Evolutionary conservation across 2,888 invertebrate genomes (phyloP).

Genomic region (Amorpha juglandis): DNA sequence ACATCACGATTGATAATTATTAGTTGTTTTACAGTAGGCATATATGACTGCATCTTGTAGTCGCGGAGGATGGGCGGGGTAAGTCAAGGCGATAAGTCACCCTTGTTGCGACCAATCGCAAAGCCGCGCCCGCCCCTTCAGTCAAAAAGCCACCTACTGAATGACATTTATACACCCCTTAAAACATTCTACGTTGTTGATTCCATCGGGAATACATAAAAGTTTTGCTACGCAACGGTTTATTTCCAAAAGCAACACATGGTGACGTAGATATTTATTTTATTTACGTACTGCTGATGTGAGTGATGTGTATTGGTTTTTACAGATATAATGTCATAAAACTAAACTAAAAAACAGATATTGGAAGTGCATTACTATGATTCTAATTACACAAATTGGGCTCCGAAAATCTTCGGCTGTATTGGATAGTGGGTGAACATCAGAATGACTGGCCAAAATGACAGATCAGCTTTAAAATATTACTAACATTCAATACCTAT

Average conservation of each 20-base stretch:
- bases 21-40: not conserved
- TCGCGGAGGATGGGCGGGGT: conserved; percentile 68
- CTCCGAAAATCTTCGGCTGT: too few relatives aligned
- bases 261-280: not conserved
- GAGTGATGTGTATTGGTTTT: not conserved
- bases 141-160: conserved; percentile 79
- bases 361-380: too few relatives aligned
- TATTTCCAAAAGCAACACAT: not conserved
- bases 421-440: too few relatives aligned
- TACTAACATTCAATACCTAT: too few relatives aligned
- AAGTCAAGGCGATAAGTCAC: conserved; percentile 82
- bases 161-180: conserved; percentile 61
- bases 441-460: too few relatives aligned
- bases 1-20: too few relatives aligned
- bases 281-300: too few relatives aligned
- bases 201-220: conserved; percentile 5
- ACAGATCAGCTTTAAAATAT: too few relatives aligned
- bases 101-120: conserved; percentile 73
- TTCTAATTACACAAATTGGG: too few relatives aligned
- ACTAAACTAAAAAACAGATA: too few relatives aligned
- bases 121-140: conserved; percentile 70
- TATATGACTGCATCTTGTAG: conserved; percentile 34
- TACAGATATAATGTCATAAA: not conserved
- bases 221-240: not conserved
- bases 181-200: conserved; percentile 5